Base-by-base conservation (phyloP, 2,797 vertebrate genomes). In the Hyperoplus immaculatus region DNA sequence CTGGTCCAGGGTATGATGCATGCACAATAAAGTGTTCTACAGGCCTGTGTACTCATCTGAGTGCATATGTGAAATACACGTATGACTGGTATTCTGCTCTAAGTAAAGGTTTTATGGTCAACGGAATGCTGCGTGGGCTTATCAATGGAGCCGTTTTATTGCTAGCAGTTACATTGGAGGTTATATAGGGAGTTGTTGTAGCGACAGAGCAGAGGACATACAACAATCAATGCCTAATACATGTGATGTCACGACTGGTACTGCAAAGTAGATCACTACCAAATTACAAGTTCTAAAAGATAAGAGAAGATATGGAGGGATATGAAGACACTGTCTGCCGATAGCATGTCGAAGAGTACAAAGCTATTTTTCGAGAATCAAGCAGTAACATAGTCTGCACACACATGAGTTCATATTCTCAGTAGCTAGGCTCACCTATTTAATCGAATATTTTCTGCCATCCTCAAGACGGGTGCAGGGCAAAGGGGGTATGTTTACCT, bases 401-500 rank as follows among this genome's bases (percentile, higher is more conserved):
- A 46, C 21, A 10, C 29, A 29, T 5, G 36, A 38, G 43, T 64
- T 50, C 53, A 45, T 45, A 21, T 67, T 51, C 61, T 55, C 82
- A 63, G 65, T 6, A 71, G 57, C 42, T 29, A 38, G 38, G 38
- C 60, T 56, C 38, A 57, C 70, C 29, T 29, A 29, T 83, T 80
- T 68, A 53, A 86, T 82, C 63, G 70, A 75, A 74, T 74, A 66
- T 82, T 75, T 82, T 56, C 71, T 71, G 73, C 72, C 66, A 60
- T 83, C 57, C 73, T 50, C 4, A 5, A 65, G 70, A 61, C 29
- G 62, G 51, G 45, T 72, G 39, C 58, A 36, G 74, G 67, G 55
- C 18, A 74, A 29, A 69, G 51, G 56, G 64, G 68, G 71, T 73
- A 57, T 90, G 80, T 89, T 87, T 88, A 77, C 55, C 42, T 89